Evolutionary conservation across 1,140 invertebrate genomes (phyloP).

Genomic region (Pentalonia nigronervosa): DNA sequence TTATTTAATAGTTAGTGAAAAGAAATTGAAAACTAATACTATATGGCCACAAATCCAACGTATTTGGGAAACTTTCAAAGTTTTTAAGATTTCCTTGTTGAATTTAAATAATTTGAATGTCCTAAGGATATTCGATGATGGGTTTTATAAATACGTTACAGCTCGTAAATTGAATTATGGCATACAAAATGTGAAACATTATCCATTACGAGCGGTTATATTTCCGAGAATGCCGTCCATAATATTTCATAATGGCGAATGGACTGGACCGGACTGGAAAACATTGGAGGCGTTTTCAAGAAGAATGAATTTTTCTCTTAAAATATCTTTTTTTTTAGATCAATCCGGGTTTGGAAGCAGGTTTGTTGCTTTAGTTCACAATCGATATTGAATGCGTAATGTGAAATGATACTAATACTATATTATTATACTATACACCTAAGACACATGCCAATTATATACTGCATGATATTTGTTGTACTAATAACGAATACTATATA

Average conservation of each 20-base stretch:
- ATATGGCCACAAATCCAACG: neutral
- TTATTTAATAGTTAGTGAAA: constrained; percentile 36
- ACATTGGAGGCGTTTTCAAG: neutral
- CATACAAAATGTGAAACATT: neutral
- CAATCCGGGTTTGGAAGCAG: neutral
- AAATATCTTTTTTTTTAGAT: neutral
- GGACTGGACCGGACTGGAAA: neutral
- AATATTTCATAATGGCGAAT: neutral
- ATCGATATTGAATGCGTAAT: neutral
- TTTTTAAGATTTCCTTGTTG: constrained; percentile 37
- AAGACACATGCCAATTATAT: neutral
- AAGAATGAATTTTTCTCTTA: constrained; percentile 22
- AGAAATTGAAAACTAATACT: neutral
- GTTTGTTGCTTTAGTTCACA: neutral
- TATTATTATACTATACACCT: neutral
- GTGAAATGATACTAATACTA: neutral
- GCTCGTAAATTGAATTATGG: neutral
- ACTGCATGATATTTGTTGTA: neutral
- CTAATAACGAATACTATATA: neutral
- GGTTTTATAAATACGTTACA: neutral
- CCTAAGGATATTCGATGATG: neutral
- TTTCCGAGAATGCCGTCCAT: constrained; percentile 12
- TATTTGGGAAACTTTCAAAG: constrained; percentile 33
- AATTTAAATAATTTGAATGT: neutral
- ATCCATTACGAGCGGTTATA: constrained; percentile 17